phyloP scores from a whole-genome alignment of 1,140 invertebrate genomes.

The Bombyx mandarina region DNA sequence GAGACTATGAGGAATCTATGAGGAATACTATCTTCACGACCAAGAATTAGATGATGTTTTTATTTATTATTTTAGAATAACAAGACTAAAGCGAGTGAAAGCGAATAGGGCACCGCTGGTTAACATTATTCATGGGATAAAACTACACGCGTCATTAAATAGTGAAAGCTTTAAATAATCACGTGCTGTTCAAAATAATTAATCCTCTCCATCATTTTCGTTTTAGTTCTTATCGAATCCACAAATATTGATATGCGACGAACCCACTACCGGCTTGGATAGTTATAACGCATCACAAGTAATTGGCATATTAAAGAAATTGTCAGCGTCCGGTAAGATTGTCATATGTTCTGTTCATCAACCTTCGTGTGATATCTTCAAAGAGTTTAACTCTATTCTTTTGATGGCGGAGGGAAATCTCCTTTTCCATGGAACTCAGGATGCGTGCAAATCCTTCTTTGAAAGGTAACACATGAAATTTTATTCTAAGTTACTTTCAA shows the following conservation, averaged over 20 bases:
- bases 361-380: conserved; percentile 86
- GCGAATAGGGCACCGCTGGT: too few relatives aligned
- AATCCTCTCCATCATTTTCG: background rate
- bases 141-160: too few relatives aligned
- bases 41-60: too few relatives aligned
- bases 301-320: conserved; percentile 76
- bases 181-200: too few relatives aligned
- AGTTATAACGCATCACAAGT: conserved; percentile 84
- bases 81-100: too few relatives aligned
- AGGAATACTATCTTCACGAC: too few relatives aligned
- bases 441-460: conserved; percentile 74
- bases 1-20: too few relatives aligned
- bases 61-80: too few relatives aligned
- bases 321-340: conserved; percentile 77
- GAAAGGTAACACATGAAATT: conserved; percentile 60
- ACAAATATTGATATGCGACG: conserved; percentile 84
- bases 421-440: conserved; percentile 82
- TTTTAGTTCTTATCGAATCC: conserved; percentile 80
- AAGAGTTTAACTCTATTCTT: conserved; percentile 83
- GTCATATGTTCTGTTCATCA: conserved; percentile 90
- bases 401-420: conserved; percentile 84
- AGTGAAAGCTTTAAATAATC: too few relatives aligned
- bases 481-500: too few relatives aligned
- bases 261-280: conserved; percentile 87
- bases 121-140: too few relatives aligned